Base-by-base conservation (phyloP, 2,888 invertebrate species). In the Himalopsyche kuldschensis region DNA sequence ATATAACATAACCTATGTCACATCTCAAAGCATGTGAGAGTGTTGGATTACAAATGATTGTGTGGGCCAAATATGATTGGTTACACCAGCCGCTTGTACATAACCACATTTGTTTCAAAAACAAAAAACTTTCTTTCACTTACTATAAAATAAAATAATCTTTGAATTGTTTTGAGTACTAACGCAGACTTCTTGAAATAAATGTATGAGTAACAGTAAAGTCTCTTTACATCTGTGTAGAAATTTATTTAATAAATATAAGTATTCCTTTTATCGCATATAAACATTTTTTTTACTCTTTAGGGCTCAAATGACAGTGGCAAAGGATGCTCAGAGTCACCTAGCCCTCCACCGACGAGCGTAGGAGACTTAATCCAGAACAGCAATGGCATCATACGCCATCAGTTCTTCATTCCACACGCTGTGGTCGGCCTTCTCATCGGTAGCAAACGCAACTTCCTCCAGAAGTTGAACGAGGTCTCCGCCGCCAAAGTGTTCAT, bases 341-440 rank as follows among this genome's bases (percentile, higher is more conserved):
- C 94, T 83, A 95, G 95, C 86, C 95, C 95, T 63, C 94, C 95
- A 20, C 93, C 95, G 81, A 93, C 93, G 32, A 92, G 92, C 85
- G 90, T 92, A 84, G 92, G 92, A 86, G 91, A 93, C 87, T 89
- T 90, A 80, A 89, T 91, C 85, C 88, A 91, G 87, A 89, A 90
- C 84, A 88, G 90, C 77, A 90, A 91, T 86, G 88, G 90, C 63
- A 91, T 91, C 6, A 89, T 93, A 87, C 90, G 91, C 87, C 95
- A 95, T 88, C 95, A 97, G 89, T 97, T 97, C 90, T 91, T 94
- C 87, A 93, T 96, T 88, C 95, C 95, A 69, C 94, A 95, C 88
- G 90, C 92, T 82, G 91, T 97, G 86, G 97, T 97, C 84, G 98
- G 98, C 24, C 94, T 95, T 83, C 92, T 98, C 87, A 98, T 98